phyloP scores from a whole-genome alignment of 2,113 vertebrate species.

The Lagopus leucura region DNA sequence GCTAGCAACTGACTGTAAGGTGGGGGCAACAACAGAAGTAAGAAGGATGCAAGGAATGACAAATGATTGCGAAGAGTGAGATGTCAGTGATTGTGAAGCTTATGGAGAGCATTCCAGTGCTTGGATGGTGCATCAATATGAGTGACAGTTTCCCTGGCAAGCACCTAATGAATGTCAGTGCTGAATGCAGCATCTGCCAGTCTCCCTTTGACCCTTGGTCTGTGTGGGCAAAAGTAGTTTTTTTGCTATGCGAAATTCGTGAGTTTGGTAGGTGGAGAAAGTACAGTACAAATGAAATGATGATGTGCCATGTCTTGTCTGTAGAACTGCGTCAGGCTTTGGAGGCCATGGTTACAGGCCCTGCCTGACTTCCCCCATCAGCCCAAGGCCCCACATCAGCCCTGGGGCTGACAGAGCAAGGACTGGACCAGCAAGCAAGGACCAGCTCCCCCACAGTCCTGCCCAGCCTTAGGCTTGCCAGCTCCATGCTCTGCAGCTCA shows the following conservation, averaged over 20 bases:
- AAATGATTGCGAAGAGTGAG: not conserved
- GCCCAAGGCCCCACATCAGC: not conserved
- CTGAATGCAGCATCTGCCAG: not conserved
- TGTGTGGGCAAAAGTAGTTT: not conserved
- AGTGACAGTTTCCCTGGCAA: not conserved
- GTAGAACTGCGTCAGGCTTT: not conserved
- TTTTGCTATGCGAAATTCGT: not conserved
- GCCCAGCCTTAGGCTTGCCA: not conserved
- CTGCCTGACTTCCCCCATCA: not conserved
- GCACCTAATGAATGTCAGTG: not conserved
- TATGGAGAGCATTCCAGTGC: not conserved
- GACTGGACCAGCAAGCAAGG: accelerated
- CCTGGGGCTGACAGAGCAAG: accelerated
- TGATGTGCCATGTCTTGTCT: not conserved
- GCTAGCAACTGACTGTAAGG: not conserved
- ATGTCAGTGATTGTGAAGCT: not conserved
- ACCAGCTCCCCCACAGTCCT: too few species aligned
- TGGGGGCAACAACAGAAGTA: not conserved
- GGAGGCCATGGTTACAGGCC: not conserved
- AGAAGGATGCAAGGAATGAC: not conserved
- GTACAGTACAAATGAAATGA: not conserved
- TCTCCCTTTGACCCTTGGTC: not conserved
- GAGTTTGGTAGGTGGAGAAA: not conserved
- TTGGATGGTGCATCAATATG: not conserved
- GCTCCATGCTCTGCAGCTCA: accelerated